Base-by-base conservation (phyloP, 2,797 vertebrate species). In the Pagetopsis macropterus region DNA sequence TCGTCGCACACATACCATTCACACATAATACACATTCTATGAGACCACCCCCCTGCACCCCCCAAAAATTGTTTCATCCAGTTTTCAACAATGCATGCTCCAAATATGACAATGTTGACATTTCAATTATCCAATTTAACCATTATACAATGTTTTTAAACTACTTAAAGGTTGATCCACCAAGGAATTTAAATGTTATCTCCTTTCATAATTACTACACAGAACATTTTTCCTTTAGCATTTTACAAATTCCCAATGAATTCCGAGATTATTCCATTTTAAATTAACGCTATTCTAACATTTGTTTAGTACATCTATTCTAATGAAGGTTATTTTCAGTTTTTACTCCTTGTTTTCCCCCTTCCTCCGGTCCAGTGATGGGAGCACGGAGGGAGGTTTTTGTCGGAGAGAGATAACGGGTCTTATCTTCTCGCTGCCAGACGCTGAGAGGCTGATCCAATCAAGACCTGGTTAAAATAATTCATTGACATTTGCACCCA, bases 391-490 rank as follows among this genome's bases (percentile, higher is more conserved):
- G 72, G 49, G 82, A 86, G 89, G 92, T 89, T 72, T 82, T 86
- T 87, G 81, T 72, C 63, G 19, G 70, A 79, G 37, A 57, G 79
- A 93, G 93, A 95, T 94, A 94, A 95, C 86, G 57, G 75, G 27
- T 72, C 91, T 94, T 95, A 95, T 95, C 94, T 94, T 72, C 70
- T 76, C 75, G 76, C 88, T 13, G 87, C 93, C 94, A 95, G 94
- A 86, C 61, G 62, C 72, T 81, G 74, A 78, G 74, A 84, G 82
- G 70, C 71, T 70, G 81, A 92, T 94, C 83, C 91, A 92, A 93
- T 94, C 93, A 66, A 89, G 86, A 87, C 75, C 84, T 82, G 89
- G 84, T 84, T 90, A 79, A 87, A 88, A 84, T 87, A 93, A 93
- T 93, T 90, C 78, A 94, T 93, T 67, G 93, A 95, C 91, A 91